Base-by-base conservation (phyloP, 2,888 invertebrate species). In the Drosophila sordidula region DNA sequence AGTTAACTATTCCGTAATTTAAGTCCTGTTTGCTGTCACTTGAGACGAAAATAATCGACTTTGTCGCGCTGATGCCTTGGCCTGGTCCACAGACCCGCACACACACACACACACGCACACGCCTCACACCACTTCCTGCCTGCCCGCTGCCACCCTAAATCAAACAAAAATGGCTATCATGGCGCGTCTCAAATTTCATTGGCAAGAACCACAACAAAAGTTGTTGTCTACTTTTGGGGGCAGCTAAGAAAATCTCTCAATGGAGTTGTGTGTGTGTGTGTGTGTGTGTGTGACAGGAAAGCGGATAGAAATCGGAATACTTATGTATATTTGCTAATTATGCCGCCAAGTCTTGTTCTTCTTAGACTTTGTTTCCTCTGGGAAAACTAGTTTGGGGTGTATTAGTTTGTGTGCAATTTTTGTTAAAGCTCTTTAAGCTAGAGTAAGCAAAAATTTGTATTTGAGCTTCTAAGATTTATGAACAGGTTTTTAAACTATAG, bases 1-100 rank as follows among this genome's bases (percentile, higher is more conserved):
- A 74, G 89, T 87, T 85, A 89, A 85, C 84, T 85, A 87, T 84
- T 85, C 55, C 62, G 84, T 87, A 87, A 84, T 84, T 84, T 87
- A 87, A 89, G 85, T 70, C 89, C 75, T 84, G 87, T 84, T 84
- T 89, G 82, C 74, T 80, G 85, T 89, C 88, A 85, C 87, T 85
- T 78, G 79, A 87, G 85, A 84, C 69, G 85, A 87, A 85, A 80
- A 84, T 85, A 85, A 85, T 89, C 85, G 85, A 84, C 85, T 87
- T 75, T 83, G 75, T 75, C 86, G 78, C 86, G 82, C 74, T 78
- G 86, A 59, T 64, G 52, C 45, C 45, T 42, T 38, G 18, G 16
- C 29, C 65, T 29, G 36, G 49, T 41, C 29, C 14, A 55, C 34
- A 11, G 22, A 45, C 36, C 18, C 36, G 9, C 4, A 26, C n/a